Conservation (phyloP, 1,140 invertebrate genomes). For the Saccostrea cuccullata region DNA sequence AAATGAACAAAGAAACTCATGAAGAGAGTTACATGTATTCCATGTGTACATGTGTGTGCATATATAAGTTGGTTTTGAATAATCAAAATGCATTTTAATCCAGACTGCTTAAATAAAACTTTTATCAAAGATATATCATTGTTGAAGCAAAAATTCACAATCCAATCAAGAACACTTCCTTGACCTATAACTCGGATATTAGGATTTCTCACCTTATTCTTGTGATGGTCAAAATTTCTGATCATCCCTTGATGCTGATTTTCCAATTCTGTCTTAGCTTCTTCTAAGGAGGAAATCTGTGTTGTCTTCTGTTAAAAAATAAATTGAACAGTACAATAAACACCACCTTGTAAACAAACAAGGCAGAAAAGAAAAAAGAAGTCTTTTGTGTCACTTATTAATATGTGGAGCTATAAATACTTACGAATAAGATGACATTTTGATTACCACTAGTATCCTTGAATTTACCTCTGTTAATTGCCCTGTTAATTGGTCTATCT, state of each 20-base stretch:
- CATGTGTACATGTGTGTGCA: neutral
- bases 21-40: neutral
- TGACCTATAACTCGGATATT: neutral
- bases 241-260: conserved; percentile 65
- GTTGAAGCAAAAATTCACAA: too few relatives aligned
- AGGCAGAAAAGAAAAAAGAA: neutral
- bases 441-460: neutral
- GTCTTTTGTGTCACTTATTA: neutral
- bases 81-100: too few relatives aligned
- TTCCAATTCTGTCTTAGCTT: conserved; percentile 66
- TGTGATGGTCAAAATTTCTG: conserved; percentile 68
- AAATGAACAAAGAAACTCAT: neutral
- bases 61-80: neutral
- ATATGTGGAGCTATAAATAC: neutral
- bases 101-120: too few relatives aligned
- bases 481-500: conserved; percentile 9
- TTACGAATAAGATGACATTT: neutral
- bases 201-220: conserved; percentile 66
- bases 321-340: neutral
- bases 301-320: conserved; percentile 50
- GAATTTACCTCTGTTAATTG: conserved; percentile 39
- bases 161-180: too few relatives aligned
- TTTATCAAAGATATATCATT: too few relatives aligned
- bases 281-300: conserved; percentile 60
- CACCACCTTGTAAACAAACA: neutral